Conservation (phyloP, 2,888 invertebrate genomes). For the Eristalinus sepulchralis region DNA sequence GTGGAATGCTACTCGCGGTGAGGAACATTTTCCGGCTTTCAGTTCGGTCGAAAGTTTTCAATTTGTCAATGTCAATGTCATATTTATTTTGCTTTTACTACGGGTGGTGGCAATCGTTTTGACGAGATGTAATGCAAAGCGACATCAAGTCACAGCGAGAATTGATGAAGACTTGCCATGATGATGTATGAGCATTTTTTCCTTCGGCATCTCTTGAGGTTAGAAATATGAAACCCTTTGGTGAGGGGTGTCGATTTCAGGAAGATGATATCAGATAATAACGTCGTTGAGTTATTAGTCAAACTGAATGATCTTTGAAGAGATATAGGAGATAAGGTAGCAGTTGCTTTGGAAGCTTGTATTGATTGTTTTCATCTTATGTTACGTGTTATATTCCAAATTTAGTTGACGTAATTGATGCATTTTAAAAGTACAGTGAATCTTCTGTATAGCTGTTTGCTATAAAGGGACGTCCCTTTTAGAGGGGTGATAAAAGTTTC, state of each 20-base stretch:
- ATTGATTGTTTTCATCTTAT: too few relatives aligned
- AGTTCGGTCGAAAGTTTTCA: slow-evolving; percentile 5
- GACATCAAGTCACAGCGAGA: neutral
- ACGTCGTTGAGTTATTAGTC: too few relatives aligned
- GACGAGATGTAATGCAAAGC: neutral
- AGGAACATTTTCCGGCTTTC: neutral
- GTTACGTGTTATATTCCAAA: too few relatives aligned
- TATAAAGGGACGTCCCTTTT: too few relatives aligned
- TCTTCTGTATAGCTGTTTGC: too few relatives aligned
- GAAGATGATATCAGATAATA: neutral
- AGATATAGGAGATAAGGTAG: too few relatives aligned
- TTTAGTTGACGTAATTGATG: too few relatives aligned
- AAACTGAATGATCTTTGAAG: too few relatives aligned
- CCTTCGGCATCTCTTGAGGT: neutral
- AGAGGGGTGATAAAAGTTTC: too few relatives aligned
- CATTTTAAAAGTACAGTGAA: too few relatives aligned
- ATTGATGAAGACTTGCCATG: neutral
- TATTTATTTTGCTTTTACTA: slow-evolving; percentile 5
- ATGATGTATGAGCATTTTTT: neutral
- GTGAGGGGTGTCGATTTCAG: neutral
- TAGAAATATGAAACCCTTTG: neutral
- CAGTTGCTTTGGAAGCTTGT: too few relatives aligned
- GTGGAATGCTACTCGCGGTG: neutral
- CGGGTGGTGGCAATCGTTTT: slow-evolving; percentile 1
- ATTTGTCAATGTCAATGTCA: slow-evolving; percentile 20